A percentile compares a stretch with the other conserved stretches of the same genome.
These are phyloP conservation scores for Anas platyrhynchos DNA, from an alignment of 2,113 vertebrate genomes.

Conservation along the genomic window DNA sequence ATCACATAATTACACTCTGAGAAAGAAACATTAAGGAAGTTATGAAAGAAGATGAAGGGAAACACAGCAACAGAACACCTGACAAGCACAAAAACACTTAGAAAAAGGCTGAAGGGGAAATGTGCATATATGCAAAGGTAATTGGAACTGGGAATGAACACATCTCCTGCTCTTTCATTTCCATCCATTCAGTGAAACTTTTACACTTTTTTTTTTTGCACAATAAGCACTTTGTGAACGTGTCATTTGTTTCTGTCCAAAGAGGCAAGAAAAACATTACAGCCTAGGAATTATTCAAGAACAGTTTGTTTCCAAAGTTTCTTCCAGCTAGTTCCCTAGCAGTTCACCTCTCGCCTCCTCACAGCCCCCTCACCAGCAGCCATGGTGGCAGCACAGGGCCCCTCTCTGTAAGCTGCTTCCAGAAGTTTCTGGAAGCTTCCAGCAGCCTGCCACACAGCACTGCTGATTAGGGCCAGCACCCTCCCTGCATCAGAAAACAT, in stretches of 20 bases:
- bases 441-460: accelerated
- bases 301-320: not conserved
- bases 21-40: not conserved
- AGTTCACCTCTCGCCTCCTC: not conserved
- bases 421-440: not conserved
- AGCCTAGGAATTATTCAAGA: not conserved
- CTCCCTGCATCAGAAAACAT: accelerated
- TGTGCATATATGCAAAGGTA: not conserved
- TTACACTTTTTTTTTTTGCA: not conserved
- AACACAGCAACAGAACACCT: not conserved
- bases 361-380: not conserved
- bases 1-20: not conserved
- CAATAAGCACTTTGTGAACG: slow-evolving; percentile 5
- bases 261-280: not conserved
- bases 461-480: accelerated
- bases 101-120: not conserved
- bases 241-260: slow-evolving; percentile 2
- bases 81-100: not conserved
- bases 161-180: not conserved
- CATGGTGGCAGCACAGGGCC: not conserved
- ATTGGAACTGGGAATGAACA: not conserved
- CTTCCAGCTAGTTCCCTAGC: not conserved
- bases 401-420: accelerated
- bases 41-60: not conserved
- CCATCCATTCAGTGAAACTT: not conserved